Percentiles rank a stretch among this genome's conserved stretches.
phyloP scores from a whole-genome alignment of 2,888 invertebrate genomes.

The Silvanus unidentatus region DNA sequence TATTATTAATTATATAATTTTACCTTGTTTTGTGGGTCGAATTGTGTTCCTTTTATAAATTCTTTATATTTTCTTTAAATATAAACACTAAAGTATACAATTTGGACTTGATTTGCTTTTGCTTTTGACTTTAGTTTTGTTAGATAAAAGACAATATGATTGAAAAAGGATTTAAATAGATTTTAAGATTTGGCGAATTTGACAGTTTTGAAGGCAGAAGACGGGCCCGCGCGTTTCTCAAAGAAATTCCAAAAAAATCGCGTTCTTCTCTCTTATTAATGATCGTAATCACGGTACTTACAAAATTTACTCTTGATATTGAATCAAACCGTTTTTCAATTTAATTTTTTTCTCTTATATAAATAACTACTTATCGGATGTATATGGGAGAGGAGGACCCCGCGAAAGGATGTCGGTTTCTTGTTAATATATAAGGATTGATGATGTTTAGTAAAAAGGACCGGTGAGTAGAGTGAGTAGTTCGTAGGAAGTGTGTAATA shows the following conservation, averaged over 20 bases:
- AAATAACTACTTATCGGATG: too few relatives aligned
- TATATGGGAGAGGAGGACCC: background rate
- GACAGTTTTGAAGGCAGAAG: slow-evolving; percentile 5
- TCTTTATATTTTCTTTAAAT: background rate
- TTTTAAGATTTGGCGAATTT: too few relatives aligned
- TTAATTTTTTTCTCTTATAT: too few relatives aligned
- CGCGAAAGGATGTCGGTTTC: background rate
- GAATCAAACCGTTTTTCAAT: too few relatives aligned
- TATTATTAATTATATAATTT: background rate
- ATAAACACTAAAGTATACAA: background rate
- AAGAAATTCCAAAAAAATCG: background rate
- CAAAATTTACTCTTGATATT: too few relatives aligned
- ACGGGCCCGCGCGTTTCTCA: background rate
- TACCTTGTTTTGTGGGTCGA: slow-evolving; percentile 2
- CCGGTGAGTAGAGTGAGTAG: slow-evolving; percentile 40
- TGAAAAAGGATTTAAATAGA: too few relatives aligned
- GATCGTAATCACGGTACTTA: background rate
- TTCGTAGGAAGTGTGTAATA: slow-evolving; percentile 41
- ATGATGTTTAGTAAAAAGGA: slow-evolving; percentile 23
- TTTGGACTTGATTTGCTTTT: too few relatives aligned
- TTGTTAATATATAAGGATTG: background rate
- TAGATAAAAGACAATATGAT: too few relatives aligned
- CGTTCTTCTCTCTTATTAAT: background rate
- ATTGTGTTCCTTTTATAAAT: slow-evolving; percentile 1
- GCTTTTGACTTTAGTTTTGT: too few relatives aligned